Conservation (phyloP, 2,113 vertebrate species). For the Hydropotes inermis region DNA sequence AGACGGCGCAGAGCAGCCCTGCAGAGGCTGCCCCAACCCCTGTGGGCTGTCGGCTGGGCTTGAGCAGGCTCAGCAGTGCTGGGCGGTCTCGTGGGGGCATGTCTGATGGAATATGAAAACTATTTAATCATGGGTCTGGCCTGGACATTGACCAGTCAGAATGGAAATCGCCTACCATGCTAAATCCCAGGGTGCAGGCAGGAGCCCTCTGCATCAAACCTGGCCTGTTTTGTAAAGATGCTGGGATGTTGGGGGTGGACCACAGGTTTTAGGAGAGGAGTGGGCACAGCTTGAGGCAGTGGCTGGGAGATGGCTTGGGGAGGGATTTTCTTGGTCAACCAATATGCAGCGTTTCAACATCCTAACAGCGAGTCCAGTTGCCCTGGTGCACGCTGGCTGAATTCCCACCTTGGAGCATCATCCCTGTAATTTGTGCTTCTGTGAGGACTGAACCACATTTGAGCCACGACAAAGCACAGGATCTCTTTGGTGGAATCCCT, state of each 20-base stretch:
- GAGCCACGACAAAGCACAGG: background rate
- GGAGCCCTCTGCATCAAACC: background rate
- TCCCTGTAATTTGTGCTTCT: background rate
- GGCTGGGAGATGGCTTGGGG: background rate
- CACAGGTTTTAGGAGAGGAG: background rate
- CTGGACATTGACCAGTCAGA: background rate
- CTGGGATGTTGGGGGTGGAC: background rate
- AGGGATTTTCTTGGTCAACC: background rate
- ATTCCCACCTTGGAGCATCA: background rate
- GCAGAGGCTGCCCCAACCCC: background rate
- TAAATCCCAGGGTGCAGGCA: background rate
- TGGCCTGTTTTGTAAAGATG: background rate
- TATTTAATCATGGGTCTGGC: background rate
- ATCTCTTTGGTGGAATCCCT: background rate
- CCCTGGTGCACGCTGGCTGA: background rate
- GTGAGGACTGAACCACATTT: background rate
- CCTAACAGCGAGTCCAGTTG: background rate
- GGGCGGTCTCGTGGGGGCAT: background rate
- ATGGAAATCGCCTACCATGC: background rate
- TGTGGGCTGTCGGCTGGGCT: background rate
- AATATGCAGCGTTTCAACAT: background rate
- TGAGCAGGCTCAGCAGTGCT: background rate
- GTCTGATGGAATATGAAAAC: background rate
- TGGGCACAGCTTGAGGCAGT: background rate
- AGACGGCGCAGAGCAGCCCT: background rate